phyloP scores from a whole-genome alignment of 1,140 invertebrate species.

The Drosophila pruinosa region DNA sequence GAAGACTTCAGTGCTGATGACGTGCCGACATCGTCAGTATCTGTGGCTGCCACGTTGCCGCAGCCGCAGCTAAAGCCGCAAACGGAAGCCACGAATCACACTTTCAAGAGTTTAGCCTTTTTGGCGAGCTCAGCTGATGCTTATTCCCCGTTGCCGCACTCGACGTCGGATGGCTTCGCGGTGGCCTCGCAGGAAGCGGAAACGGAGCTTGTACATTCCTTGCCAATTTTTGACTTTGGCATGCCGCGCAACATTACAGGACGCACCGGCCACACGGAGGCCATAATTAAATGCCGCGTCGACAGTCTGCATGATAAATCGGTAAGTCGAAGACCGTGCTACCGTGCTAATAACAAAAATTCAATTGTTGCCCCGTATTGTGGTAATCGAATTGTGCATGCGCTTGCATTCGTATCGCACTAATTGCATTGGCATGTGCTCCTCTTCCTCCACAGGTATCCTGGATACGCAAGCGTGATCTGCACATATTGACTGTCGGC shows the following conservation, averaged over 20 bases:
- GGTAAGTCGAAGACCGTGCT: constrained; percentile 83
- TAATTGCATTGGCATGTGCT: constrained; percentile 49
- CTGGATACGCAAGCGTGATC: constrained; percentile 89
- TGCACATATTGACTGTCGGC: constrained; percentile 90
- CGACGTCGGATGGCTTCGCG: constrained; percentile 51
- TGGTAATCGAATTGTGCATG: not conserved
- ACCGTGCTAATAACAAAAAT: not conserved
- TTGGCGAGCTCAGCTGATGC: constrained; percentile 27
- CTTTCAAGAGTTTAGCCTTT: constrained; percentile 75
- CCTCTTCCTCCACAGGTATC: constrained; percentile 85
- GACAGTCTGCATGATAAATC: constrained; percentile 92
- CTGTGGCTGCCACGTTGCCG: constrained; percentile 33
- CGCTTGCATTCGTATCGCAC: constrained; percentile 11
- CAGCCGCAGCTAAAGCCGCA: no score
- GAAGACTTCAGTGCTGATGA: constrained; percentile 33
- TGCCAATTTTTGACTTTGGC: constrained; percentile 88
- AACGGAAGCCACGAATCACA: constrained; percentile 75
- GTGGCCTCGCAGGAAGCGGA: constrained; percentile 30
- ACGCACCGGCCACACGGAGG: constrained; percentile 91
- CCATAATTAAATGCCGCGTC: constrained; percentile 92
- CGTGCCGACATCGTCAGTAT: constrained; percentile 23
- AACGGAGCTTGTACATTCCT: constrained; percentile 40
- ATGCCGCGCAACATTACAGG: constrained; percentile 92
- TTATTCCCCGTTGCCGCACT: constrained; percentile 14
- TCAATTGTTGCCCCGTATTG: not conserved